Percentiles rank a stretch among this genome's conserved stretches.
Conservation (phyloP, 2,113 vertebrate genomes). For the Ranitomeya imitator region DNA sequence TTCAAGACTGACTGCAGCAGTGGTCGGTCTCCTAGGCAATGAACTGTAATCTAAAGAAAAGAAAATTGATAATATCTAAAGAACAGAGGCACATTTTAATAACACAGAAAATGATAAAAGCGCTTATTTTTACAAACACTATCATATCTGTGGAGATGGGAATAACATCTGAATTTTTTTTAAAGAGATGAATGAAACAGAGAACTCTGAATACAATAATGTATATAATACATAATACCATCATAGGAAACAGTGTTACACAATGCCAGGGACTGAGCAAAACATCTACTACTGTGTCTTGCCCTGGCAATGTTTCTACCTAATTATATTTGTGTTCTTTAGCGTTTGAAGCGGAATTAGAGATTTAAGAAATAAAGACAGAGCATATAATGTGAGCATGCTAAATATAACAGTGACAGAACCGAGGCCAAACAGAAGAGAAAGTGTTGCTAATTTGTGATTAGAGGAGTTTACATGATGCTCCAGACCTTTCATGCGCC, state of each 20-base stretch:
- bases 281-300: not conserved
- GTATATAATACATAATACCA: not conserved
- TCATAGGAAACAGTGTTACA: not conserved
- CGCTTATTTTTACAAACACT: no score
- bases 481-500: slow-evolving; percentile 9
- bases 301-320: not conserved
- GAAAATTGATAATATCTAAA: no score
- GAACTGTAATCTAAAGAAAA: no score
- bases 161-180: not conserved
- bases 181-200: not conserved
- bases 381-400: slow-evolving; percentile 17
- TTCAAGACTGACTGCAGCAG: no score
- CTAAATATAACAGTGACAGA: not conserved
- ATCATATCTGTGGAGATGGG: no score
- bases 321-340: slow-evolving; percentile 15
- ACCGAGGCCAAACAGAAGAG: not conserved
- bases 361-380: slow-evolving; percentile 22
- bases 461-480: slow-evolving; percentile 43
- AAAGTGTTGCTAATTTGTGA: slow-evolving; percentile 28
- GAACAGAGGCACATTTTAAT: no score
- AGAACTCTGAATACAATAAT: not conserved
- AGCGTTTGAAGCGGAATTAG: not conserved
- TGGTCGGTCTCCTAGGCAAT: no score
- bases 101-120: no score
- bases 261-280: not conserved